Evolutionary conservation across 2,113 vertebrate genomes (phyloP).

Genomic region (Mustelus asterias): DNA sequence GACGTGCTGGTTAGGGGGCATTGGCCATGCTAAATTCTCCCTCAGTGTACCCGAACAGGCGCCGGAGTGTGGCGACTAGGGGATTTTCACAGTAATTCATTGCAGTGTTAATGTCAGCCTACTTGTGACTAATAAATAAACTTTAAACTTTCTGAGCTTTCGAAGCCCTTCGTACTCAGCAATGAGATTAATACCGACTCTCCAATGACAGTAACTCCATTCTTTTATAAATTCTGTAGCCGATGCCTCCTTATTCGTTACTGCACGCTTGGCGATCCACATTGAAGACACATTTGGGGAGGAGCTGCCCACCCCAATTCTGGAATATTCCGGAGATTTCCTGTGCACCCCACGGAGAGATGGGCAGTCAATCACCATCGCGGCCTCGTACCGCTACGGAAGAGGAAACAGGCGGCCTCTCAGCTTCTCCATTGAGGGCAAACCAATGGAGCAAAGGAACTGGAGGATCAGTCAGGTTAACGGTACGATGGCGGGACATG

Average conservation of each 20-base stretch:
- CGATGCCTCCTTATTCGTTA: conserved; percentile 59
- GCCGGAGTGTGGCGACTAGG: too few relatives aligned
- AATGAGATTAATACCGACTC: neutral
- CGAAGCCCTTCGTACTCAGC: neutral
- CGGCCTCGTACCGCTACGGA: conserved; percentile 54
- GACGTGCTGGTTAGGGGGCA: too few relatives aligned
- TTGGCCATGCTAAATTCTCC: too few relatives aligned
- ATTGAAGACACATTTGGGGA: conserved; percentile 54
- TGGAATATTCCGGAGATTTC: conserved; percentile 43
- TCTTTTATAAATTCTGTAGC: conserved; percentile 45
- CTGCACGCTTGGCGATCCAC: conserved; percentile 62
- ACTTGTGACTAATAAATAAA: too few relatives aligned
- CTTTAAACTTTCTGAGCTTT: neutral
- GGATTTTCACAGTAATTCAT: too few relatives aligned
- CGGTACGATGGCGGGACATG: conserved; percentile 49
- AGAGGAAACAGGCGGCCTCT: conserved; percentile 57
- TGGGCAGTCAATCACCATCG: conserved; percentile 64
- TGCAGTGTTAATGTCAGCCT: too few relatives aligned
- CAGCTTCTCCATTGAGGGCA: conserved; percentile 65
- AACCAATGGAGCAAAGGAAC: conserved; percentile 60
- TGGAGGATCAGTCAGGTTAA: conserved; percentile 72
- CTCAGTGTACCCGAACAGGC: too few relatives aligned
- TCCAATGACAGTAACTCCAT: neutral
- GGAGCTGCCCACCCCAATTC: neutral
- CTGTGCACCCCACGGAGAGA: conserved; percentile 72